Evolutionary conservation across 2,113 vertebrate species (phyloP).

Genomic region (Rynchops niger): DNA sequence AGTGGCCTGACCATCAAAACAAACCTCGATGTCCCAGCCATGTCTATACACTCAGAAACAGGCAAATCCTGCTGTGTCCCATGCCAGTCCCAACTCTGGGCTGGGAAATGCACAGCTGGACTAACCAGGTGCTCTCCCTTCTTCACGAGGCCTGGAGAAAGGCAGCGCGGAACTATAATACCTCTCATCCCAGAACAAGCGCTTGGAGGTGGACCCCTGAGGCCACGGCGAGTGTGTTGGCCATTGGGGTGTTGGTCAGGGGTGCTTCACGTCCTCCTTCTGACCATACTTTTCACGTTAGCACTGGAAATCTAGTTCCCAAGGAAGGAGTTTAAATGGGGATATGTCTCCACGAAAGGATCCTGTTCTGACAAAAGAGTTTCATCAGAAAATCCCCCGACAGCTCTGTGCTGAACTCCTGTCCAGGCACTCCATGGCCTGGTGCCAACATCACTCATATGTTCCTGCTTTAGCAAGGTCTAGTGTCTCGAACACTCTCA

Average conservation of each 20-base stretch:
- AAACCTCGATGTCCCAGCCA: neutral
- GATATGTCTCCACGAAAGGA: neutral
- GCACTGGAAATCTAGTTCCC: neutral
- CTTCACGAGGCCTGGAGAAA: neutral
- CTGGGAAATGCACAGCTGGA: neutral
- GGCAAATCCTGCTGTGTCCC: neutral
- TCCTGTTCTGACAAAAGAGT: neutral
- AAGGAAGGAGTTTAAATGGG: neutral
- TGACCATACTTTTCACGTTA: neutral
- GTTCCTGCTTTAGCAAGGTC: slow-evolving; percentile 8
- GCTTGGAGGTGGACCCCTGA: neutral
- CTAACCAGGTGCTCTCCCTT: neutral
- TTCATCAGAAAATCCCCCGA: neutral
- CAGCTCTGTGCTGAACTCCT: neutral
- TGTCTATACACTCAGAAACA: neutral
- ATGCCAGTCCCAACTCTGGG: neutral
- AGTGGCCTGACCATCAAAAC: neutral
- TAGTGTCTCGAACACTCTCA: neutral
- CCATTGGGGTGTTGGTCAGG: neutral
- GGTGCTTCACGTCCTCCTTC: neutral
- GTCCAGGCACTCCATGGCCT: neutral
- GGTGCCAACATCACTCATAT: neutral
- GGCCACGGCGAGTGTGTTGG: neutral
- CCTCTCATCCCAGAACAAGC: neutral
- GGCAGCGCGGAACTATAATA: fast-evolving